Conservation (phyloP, 2,113 vertebrate species). For the Agapornis roseicollis region DNA sequence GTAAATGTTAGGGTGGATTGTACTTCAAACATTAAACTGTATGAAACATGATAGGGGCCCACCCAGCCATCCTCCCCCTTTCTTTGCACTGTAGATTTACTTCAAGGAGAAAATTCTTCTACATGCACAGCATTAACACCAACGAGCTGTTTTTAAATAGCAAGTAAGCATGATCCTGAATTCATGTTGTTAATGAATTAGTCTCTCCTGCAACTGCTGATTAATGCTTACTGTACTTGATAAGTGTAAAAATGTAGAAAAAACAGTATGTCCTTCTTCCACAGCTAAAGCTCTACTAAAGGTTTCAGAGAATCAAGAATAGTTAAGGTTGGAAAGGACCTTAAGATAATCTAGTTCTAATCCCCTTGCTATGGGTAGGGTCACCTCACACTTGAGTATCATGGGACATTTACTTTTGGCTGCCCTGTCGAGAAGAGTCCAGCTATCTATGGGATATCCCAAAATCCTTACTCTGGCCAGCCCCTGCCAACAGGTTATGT, state of each 20-base stretch:
- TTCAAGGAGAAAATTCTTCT: neutral
- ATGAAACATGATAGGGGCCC: neutral
- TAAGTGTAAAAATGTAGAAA: neutral
- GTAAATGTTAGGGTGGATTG: neutral
- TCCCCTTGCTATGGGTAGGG: neutral
- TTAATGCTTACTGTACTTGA: neutral
- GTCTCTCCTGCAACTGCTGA: neutral
- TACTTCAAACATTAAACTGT: neutral
- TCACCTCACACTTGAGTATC: neutral
- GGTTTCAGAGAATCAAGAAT: neutral
- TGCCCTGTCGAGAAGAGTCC: neutral
- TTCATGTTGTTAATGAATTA: neutral
- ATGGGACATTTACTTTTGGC: neutral
- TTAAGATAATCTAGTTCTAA: neutral
- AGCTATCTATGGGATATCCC: neutral
- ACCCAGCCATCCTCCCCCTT: neutral
- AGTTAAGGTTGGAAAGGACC: neutral
- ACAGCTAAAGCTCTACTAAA: neutral
- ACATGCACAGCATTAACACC: neutral
- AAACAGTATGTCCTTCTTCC: neutral
- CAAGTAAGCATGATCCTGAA: neutral
- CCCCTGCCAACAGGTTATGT: neutral
- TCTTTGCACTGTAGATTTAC: neutral
- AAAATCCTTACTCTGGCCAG: neutral
- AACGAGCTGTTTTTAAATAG: neutral